A percentile compares a stretch with the other conserved stretches of the same genome.
Conservation (phyloP, 2,113 vertebrate species). For the Rhabdornis inornatus region DNA sequence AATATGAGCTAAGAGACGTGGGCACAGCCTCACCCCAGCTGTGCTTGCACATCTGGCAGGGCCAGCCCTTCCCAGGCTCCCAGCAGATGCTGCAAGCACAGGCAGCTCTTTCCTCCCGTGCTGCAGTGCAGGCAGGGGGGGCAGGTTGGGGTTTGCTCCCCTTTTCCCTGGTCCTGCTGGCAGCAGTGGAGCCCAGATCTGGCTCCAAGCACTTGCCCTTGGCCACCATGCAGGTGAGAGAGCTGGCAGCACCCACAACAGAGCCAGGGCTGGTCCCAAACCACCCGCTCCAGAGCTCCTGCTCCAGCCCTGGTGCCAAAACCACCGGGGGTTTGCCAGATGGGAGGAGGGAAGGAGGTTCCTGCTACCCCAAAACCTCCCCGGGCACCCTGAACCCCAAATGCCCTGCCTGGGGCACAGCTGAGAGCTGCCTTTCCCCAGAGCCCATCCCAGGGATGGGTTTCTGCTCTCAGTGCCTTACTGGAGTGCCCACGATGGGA, state of each 20-base stretch:
- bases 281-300: background rate
- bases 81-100: background rate
- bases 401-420: background rate
- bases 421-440: accelerated
- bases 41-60: background rate
- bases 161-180: background rate
- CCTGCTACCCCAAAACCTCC: background rate
- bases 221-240: background rate
- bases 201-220: background rate
- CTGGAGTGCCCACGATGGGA: accelerated
- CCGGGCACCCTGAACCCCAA: background rate
- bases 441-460: background rate
- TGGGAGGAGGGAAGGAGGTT: background rate
- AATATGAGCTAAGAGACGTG: background rate
- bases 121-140: background rate
- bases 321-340: background rate
- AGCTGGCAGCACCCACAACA: background rate
- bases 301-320: background rate
- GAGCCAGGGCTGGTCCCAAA: background rate
- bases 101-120: background rate
- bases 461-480: background rate
- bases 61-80: background rate
- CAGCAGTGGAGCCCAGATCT: accelerated
- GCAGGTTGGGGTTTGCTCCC: accelerated
- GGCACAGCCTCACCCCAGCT: background rate